Percentiles rank a stretch among this genome's conserved stretches.
phyloP scores from a whole-genome alignment of 2,113 vertebrate species.

The Octodon degus region DNA sequence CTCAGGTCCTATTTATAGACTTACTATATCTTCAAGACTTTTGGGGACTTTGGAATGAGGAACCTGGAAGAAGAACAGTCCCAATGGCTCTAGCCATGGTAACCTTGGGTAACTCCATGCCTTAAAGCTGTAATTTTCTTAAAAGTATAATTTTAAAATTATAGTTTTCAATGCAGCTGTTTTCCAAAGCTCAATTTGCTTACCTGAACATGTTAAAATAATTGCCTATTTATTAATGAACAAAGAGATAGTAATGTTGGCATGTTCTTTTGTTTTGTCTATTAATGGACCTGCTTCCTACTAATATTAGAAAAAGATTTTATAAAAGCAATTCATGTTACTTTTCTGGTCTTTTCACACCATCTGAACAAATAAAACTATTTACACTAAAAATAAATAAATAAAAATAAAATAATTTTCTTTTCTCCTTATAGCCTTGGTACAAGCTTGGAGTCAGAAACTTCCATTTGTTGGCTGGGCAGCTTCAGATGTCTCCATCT shows the following conservation, averaged over 20 bases:
- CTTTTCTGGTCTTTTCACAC: conserved; percentile 92
- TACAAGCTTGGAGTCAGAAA: neutral
- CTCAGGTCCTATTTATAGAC: neutral
- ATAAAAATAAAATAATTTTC: neutral
- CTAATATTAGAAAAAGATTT: conserved; percentile 88
- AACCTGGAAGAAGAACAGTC: neutral
- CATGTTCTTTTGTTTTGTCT: conserved; percentile 91
- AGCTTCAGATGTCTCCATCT: neutral
- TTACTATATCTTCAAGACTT: neutral
- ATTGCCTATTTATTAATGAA: conserved; percentile 68
- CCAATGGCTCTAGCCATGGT: neutral
- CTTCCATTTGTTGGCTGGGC: neutral
- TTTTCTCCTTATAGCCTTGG: neutral
- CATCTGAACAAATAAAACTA: conserved; percentile 97
- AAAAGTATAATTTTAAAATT: neutral
- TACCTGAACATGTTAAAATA: conserved; percentile 62
- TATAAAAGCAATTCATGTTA: conserved; percentile 90
- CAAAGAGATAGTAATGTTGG: conserved; percentile 85
- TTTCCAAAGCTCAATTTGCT: conserved; percentile 62
- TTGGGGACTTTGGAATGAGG: neutral
- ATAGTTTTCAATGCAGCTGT: neutral
- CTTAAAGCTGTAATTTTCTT: neutral
- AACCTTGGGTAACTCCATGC: neutral
- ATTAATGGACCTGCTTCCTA: conserved; percentile 89
- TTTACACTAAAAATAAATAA: conserved; percentile 89